Percentiles rank a stretch among this genome's conserved stretches.
phyloP scores from a whole-genome alignment of 2,797 vertebrate species.

The Helarctos malayanus region DNA sequence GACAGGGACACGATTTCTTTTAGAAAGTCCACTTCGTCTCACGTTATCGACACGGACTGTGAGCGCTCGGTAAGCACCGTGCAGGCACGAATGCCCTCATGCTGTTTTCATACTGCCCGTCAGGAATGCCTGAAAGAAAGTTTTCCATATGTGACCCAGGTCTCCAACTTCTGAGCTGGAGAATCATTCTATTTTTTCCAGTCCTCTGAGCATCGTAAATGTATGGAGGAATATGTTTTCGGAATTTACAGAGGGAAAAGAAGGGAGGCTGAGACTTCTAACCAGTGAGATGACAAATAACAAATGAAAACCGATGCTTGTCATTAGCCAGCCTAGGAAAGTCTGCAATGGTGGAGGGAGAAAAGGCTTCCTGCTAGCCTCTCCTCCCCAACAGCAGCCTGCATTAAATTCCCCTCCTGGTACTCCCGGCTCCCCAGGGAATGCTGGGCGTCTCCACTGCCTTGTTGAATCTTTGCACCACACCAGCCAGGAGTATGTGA shows the following conservation, averaged over 20 bases:
- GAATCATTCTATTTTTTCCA: conserved; percentile 35
- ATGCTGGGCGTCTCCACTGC: neutral
- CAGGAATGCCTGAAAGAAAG: neutral
- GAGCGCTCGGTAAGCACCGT: neutral
- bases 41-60: neutral
- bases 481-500: neutral
- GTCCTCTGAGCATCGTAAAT: conserved; percentile 45
- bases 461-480: neutral
- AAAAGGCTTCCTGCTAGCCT: neutral
- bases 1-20: neutral
- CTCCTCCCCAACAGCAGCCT: neutral
- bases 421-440: neutral
- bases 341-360: neutral
- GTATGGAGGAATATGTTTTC: neutral
- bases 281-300: conserved; percentile 54
- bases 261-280: conserved; percentile 47
- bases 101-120: neutral
- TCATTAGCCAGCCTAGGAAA: conserved; percentile 45
- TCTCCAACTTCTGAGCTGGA: neutral
- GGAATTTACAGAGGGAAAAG: conserved; percentile 42
- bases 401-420: neutral
- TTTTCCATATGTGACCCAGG: conserved; percentile 1
- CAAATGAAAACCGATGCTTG: conserved; percentile 63
- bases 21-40: neutral
- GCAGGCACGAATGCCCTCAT: neutral